These are phyloP conservation scores for Sthenelais limicola DNA, from an alignment of 2,888 invertebrate species.

Conservation along the genomic window DNA sequence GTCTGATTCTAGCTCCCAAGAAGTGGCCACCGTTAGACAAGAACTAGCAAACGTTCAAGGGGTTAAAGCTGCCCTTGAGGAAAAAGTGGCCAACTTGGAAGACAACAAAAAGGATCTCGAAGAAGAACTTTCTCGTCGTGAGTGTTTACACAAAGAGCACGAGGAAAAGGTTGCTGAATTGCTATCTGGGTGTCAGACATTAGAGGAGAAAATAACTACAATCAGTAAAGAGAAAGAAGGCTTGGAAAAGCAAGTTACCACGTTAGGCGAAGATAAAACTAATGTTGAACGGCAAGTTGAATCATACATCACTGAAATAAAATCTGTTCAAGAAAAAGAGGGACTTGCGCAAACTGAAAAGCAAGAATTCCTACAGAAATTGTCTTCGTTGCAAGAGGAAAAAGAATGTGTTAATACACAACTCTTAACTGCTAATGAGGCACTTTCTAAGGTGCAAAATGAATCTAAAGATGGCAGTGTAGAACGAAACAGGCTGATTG, in stretches of 20 bases:
- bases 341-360: neutral
- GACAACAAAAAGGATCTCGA: slow-evolving; percentile 3
- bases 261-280: no score
- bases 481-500: neutral
- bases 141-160: no score
- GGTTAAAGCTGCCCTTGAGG: slow-evolving; percentile 5
- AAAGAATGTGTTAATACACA: neutral
- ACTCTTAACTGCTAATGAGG: neutral
- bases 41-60: slow-evolving; percentile 16
- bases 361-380: no score
- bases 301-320: no score
- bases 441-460: neutral
- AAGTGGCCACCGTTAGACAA: slow-evolving; percentile 18
- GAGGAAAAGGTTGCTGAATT: no score
- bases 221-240: neutral
- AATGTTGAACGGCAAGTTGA: no score
- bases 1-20: slow-evolving; percentile 21
- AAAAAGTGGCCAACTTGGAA: neutral
- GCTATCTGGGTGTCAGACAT: neutral
- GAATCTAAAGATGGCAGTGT: slow-evolving; percentile 9
- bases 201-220: slow-evolving; percentile 11
- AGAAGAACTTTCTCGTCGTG: slow-evolving; percentile 5
- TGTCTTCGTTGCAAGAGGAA: no score
- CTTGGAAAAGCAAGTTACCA: neutral
- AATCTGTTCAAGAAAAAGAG: neutral